Evolutionary conservation across 2,888 invertebrate species (phyloP).

Genomic region (Cantharis lateralis): DNA sequence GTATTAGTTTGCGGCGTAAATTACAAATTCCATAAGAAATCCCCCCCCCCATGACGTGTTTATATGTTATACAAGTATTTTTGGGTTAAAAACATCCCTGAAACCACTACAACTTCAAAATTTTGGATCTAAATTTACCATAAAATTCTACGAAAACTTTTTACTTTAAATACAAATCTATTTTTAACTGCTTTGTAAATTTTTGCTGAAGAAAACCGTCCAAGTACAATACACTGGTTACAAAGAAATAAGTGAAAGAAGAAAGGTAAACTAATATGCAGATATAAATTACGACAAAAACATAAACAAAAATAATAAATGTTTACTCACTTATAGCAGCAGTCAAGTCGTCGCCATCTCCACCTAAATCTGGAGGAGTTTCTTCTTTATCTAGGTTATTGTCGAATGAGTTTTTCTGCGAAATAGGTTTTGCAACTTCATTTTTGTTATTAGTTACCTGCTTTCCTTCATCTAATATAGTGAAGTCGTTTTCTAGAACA

Average conservation of each 20-base stretch:
- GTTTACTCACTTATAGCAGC: background rate
- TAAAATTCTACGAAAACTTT: too few relatives aligned
- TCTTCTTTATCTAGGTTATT: background rate
- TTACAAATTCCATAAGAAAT: too few relatives aligned
- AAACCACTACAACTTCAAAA: too few relatives aligned
- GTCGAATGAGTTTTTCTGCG: background rate
- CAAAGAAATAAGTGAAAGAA: background rate
- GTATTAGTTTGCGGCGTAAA: too few relatives aligned
- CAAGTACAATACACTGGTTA: background rate
- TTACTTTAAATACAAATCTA: too few relatives aligned
- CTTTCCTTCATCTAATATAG: background rate
- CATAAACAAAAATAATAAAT: background rate
- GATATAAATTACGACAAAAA: background rate
- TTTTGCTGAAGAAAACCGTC: background rate
- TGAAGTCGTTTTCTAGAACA: background rate
- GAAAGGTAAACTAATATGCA: background rate
- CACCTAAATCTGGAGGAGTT: background rate
- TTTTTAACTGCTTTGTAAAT: too few relatives aligned
- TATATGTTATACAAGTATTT: too few relatives aligned
- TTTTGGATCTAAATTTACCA: too few relatives aligned
- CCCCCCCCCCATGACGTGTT: too few relatives aligned
- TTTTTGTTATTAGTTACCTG: background rate
- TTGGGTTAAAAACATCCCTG: too few relatives aligned
- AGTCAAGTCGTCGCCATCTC: background rate
- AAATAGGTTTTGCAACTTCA: too few relatives aligned